Base-by-base conservation (phyloP, 2,113 vertebrate genomes). In the Zosterops hypoxanthus region DNA sequence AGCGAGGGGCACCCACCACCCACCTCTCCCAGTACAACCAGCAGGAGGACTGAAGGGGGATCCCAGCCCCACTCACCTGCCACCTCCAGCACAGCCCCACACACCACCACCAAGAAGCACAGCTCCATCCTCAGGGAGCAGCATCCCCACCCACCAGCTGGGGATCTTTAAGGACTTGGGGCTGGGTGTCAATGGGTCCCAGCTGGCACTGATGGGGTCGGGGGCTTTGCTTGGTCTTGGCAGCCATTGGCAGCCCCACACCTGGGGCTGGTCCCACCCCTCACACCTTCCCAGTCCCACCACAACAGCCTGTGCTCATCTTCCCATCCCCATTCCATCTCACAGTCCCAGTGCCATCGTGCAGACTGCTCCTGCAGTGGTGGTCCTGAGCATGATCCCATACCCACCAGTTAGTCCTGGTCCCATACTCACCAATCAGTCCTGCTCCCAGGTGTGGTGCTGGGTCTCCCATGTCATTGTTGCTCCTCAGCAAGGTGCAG, bases 11-110 rank as follows among this genome's bases (percentile, higher is more conserved):
- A 82, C 52, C 10, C 63, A 76, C 8, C 47, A 21, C 16, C 21
- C 65, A 26, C 10, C 6, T 39, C 53, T 5, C 8, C 33, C 50
- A 28, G 28, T 6, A 31, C 11, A 79, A 25, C 17, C 53, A 47
- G 12, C 4, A 4, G 2, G 28, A 19, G 7, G 4, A 36, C 6
- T 1, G 5, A 36, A 46, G 26, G 5, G 23, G 8, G 25, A 6
- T 2, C 19, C 73, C 73, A 92, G 46, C 25, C 56, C 36, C 46
- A 31, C 79, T 95, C n/a, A 95, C 91, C 94, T 88, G 49, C 49
- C 49, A 71, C 44, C 24, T 9, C 28, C 56, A 95, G 69, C 61
- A 79, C 23, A 87, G 52, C 90, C 25, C 26, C 60, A 14, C 60
- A 87, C 17, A 70, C 7, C 84, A 95, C 28, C 46, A 84, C 14